These are phyloP conservation scores for Sphaeramia orbicularis DNA, from an alignment of 2,797 vertebrate species.

Conservation along the genomic window DNA sequence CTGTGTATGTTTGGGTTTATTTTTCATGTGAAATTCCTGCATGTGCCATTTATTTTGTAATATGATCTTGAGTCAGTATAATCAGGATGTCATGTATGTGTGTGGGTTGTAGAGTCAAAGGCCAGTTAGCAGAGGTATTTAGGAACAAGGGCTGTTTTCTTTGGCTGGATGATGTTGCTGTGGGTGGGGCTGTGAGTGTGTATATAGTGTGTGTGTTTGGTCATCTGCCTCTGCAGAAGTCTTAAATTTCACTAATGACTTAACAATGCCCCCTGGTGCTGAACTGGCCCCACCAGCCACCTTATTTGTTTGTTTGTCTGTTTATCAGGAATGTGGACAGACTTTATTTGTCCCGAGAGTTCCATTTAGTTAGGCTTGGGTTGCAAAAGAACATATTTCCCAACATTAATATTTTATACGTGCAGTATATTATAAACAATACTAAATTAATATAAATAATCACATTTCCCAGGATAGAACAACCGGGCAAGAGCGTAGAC, in stretches of 20 bases:
- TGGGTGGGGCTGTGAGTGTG: conserved; percentile 45
- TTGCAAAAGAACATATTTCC: conserved; percentile 27
- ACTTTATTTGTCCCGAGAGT: conserved; percentile 51
- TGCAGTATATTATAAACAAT: conserved; percentile 42
- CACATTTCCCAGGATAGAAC: conserved; percentile 2
- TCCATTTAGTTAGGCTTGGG: not conserved
- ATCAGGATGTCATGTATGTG: conserved; percentile 37
- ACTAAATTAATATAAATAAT: conserved; percentile 20
- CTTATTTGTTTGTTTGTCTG: conserved; percentile 81
- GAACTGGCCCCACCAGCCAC: conserved; percentile 51
- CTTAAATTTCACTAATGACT: conserved; percentile 87
- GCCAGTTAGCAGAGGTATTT: conserved; percentile 69
- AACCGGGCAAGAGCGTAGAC: not conserved
- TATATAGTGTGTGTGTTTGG: conserved; percentile 28
- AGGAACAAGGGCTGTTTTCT: conserved; percentile 73
- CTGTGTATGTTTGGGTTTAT: conserved; percentile 28
- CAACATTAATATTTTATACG: conserved; percentile 59
- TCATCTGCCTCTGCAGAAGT: conserved; percentile 63
- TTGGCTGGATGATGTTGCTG: conserved; percentile 66
- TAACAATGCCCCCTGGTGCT: conserved; percentile 84
- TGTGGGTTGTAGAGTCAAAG: conserved; percentile 61
- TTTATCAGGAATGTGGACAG: conserved; percentile 68
- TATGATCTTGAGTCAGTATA: conserved; percentile 36
- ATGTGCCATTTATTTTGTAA: conserved; percentile 46
- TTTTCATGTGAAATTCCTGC: conserved; percentile 41